These are phyloP conservation scores for Rattus norvegicus DNA, from an alignment of 2,113 vertebrate genomes.

Conservation along the genomic window GRCr8 NC_086025.1:50329001-50329500, in stretches of 20 bases:
- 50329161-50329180: neutral
- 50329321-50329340: neutral
- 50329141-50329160: neutral
- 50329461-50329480: neutral
- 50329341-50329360: neutral
- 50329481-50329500: neutral
- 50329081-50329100: neutral
- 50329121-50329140: neutral
- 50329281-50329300: neutral
- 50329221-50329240: neutral
- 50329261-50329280: neutral
- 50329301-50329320: neutral
- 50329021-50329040: neutral
- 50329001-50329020: slow-evolving; percentile 2
- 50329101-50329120: neutral
- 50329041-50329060: neutral
- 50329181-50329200: neutral
- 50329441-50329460: neutral
- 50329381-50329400: neutral
- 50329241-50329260: neutral
- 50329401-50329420: neutral
- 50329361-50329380: neutral
- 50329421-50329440: neutral
- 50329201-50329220: neutral
- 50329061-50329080: neutral